These are phyloP conservation scores for Nomada flava DNA, from an alignment of 2,888 invertebrate species.

Conservation along the genomic window DNA sequence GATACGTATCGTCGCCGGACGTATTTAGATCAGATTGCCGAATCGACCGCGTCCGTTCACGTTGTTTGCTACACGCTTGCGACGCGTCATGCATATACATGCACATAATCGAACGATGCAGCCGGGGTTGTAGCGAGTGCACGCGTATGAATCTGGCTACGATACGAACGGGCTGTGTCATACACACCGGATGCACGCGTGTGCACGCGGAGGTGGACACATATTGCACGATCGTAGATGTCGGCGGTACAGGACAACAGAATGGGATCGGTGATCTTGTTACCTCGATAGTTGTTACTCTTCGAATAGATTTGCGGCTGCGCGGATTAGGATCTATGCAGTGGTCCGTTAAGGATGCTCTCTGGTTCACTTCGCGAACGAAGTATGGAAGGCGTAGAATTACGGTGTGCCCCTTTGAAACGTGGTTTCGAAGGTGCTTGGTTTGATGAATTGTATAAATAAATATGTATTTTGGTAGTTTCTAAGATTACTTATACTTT, in stretches of 20 bases:
- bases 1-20: conserved; percentile 64
- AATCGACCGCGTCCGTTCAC: conserved; percentile 67
- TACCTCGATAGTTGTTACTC: conserved; percentile 76
- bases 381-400: not conserved
- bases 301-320: conserved; percentile 79
- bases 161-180: conserved; percentile 36
- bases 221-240: conserved; percentile 34
- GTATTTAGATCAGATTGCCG: conserved; percentile 78
- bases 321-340: conserved; percentile 68
- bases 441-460: no score
- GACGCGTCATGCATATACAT: conserved; percentile 64
- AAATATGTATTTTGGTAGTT: no score
- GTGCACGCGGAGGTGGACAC: conserved; percentile 14
- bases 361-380: not conserved
- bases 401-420: not conserved
- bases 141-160: conserved; percentile 47
- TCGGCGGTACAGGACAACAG: conserved; percentile 46
- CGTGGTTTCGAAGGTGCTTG: no score
- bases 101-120: conserved; percentile 60
- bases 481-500: no score
- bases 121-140: conserved; percentile 45
- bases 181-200: conserved; percentile 62
- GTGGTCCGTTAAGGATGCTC: conserved; percentile 14
- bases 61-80: conserved; percentile 72
- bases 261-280: conserved; percentile 77